These are phyloP conservation scores for Scyliorhinus canicula DNA, from an alignment of 2,797 vertebrate species.

Conservation along the genomic window DNA sequence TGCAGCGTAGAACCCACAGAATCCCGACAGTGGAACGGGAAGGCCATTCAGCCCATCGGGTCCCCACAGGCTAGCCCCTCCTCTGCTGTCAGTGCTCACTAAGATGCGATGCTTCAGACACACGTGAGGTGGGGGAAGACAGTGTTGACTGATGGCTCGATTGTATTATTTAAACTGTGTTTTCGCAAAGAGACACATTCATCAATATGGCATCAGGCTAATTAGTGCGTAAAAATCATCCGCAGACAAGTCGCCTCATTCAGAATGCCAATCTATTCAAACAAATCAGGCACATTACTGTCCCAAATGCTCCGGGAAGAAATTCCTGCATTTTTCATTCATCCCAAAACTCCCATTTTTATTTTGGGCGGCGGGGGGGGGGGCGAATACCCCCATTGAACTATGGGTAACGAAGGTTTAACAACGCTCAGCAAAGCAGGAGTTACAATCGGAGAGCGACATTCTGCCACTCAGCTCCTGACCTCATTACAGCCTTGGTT, in stretches of 20 bases:
- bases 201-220: background rate
- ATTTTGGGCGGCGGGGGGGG: too few species aligned
- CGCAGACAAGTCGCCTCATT: too few species aligned
- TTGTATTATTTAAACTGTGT: constrained; percentile 18
- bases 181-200: background rate
- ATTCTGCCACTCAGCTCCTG: too few species aligned
- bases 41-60: too few species aligned
- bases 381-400: background rate
- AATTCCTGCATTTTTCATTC: background rate
- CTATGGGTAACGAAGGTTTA: too few species aligned
- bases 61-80: background rate
- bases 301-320: too few species aligned
- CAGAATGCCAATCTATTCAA: background rate
- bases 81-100: background rate
- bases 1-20: too few species aligned
- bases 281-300: background rate
- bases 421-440: too few species aligned
- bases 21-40: too few species aligned
- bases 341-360: background rate
- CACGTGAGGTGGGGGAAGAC: background rate
- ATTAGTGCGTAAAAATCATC: background rate
- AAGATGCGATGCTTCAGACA: too few species aligned
- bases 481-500: too few species aligned
- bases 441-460: too few species aligned
- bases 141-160: background rate